Evolutionary conservation across 2,888 invertebrate genomes (phyloP).

Genomic region (Timandra comae): DNA sequence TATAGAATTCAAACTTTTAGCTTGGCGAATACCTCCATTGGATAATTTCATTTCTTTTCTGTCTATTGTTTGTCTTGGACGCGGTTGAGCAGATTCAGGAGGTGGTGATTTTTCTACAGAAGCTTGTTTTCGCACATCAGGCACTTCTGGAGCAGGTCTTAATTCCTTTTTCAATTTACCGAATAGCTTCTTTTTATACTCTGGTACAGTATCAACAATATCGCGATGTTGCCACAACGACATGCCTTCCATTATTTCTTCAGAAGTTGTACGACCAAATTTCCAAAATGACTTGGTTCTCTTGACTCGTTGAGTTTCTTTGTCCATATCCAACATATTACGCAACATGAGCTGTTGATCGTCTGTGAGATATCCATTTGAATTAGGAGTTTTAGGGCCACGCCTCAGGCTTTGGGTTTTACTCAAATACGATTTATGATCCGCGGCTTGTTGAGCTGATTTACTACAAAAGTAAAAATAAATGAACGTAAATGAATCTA

Average conservation of each 20-base stretch:
- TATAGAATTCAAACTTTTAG: slow-evolving; percentile 66
- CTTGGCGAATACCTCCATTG: slow-evolving; percentile 67
- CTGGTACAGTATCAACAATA: slow-evolving; percentile 82
- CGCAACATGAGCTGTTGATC: slow-evolving; percentile 72
- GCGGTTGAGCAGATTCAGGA: slow-evolving; percentile 41
- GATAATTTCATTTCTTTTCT: slow-evolving; percentile 60
- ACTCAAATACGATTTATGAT: slow-evolving; percentile 59
- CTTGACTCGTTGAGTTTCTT: slow-evolving; percentile 82
- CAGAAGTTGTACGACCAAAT: slow-evolving; percentile 83
- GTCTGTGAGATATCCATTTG: slow-evolving; percentile 73
- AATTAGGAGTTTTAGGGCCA: slow-evolving; percentile 46
- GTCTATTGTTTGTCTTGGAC: slow-evolving; percentile 65
- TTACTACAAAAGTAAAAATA: slow-evolving; percentile 62
- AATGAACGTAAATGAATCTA: slow-evolving; percentile 31
- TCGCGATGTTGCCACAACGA: slow-evolving; percentile 91
- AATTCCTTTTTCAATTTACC: slow-evolving; percentile 64
- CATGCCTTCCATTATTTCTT: slow-evolving; percentile 90
- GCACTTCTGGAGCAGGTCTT: slow-evolving; percentile 59
- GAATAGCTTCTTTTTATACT: slow-evolving; percentile 69
- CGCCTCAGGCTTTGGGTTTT: slow-evolving; percentile 71
- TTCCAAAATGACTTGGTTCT: slow-evolving; percentile 92
- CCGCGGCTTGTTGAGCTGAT: slow-evolving; percentile 51
- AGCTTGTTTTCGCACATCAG: slow-evolving; percentile 44
- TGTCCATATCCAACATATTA: slow-evolving; percentile 73
- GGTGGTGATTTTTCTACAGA: slow-evolving; percentile 42